Percentiles rank a stretch among this genome's conserved stretches.
phyloP scores from a whole-genome alignment of 2,797 vertebrate species.

The Oryzias dopingdopingensis region DNA sequence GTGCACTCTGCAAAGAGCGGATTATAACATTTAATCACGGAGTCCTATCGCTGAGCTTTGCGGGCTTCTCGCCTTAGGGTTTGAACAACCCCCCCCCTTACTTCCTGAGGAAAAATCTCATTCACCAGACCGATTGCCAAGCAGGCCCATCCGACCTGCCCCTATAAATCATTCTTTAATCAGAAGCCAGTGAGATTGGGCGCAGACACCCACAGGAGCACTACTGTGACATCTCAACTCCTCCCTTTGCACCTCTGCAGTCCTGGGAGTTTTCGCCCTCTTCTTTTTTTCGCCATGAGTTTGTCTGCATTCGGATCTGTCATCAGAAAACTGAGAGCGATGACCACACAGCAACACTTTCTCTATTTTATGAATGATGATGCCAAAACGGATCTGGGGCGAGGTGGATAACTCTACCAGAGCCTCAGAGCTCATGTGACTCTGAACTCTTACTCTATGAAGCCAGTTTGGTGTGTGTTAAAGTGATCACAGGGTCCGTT shows the following conservation, averaged over 20 bases:
- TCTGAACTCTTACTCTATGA: not conserved
- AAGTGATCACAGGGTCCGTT: too few relatives aligned
- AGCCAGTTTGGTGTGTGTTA: not conserved
- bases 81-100: conserved; percentile 77
- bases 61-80: conserved; percentile 62
- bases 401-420: conserved; percentile 3
- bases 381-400: conserved; percentile 11
- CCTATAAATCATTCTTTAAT: conserved; percentile 86
- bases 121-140: conserved; percentile 81
- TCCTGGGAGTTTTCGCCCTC: conserved; percentile 54
- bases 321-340: conserved; percentile 52
- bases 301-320: conserved; percentile 64
- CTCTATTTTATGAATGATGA: conserved; percentile 6
- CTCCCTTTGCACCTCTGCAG: conserved; percentile 53
- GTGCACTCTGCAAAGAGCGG: conserved; percentile 52
- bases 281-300: conserved; percentile 49
- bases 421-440: not conserved
- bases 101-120: conserved; percentile 77
- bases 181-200: conserved; percentile 73
- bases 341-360: conserved; percentile 43
- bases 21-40: conserved; percentile 78
- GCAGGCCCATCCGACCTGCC: conserved; percentile 64
- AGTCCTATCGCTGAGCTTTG: conserved; percentile 52
- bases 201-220: conserved; percentile 62
- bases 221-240: conserved; percentile 67